These are phyloP conservation scores for Macrosoma leucophasiata DNA, from an alignment of 2,888 invertebrate species.

Conservation along the genomic window DNA sequence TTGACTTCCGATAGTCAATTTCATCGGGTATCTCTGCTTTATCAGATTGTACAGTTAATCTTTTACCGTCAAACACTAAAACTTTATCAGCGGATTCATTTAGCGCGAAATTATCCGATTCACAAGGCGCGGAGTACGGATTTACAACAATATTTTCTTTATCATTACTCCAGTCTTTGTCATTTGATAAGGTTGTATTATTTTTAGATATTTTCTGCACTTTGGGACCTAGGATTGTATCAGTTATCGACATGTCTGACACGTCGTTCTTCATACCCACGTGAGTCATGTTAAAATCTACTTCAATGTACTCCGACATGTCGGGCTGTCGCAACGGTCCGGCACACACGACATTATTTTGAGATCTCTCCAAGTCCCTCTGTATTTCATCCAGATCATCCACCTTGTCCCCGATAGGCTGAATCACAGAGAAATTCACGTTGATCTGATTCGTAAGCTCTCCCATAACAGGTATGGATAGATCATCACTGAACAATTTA, in stretches of 20 bases:
- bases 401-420: slow-evolving; percentile 31
- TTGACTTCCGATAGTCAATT: slow-evolving; percentile 28
- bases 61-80: slow-evolving; percentile 58
- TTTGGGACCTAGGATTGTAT: slow-evolving; percentile 47
- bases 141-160: slow-evolving; percentile 61
- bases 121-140: slow-evolving; percentile 45
- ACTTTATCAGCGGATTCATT: slow-evolving; percentile 48
- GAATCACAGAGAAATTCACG: slow-evolving; percentile 50
- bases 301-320: slow-evolving; percentile 52
- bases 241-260: slow-evolving; percentile 62
- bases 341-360: slow-evolving; percentile 32
- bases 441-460: slow-evolving; percentile 49
- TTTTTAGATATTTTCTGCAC: slow-evolving; percentile 42
- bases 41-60: slow-evolving; percentile 43
- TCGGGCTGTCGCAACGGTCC: slow-evolving; percentile 34
- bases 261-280: slow-evolving; percentile 35
- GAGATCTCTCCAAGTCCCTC: slow-evolving; percentile 37
- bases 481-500: slow-evolving; percentile 48
- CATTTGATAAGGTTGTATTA: slow-evolving; percentile 18
- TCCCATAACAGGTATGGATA: slow-evolving; percentile 34
- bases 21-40: slow-evolving; percentile 18
- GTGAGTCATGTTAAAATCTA: slow-evolving; percentile 54
- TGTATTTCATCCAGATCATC: slow-evolving; percentile 60
- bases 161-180: slow-evolving; percentile 45
- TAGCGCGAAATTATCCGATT: slow-evolving; percentile 45